Conservation (phyloP, 2,797 vertebrate species). For the Sebastes diploproa region DNA sequence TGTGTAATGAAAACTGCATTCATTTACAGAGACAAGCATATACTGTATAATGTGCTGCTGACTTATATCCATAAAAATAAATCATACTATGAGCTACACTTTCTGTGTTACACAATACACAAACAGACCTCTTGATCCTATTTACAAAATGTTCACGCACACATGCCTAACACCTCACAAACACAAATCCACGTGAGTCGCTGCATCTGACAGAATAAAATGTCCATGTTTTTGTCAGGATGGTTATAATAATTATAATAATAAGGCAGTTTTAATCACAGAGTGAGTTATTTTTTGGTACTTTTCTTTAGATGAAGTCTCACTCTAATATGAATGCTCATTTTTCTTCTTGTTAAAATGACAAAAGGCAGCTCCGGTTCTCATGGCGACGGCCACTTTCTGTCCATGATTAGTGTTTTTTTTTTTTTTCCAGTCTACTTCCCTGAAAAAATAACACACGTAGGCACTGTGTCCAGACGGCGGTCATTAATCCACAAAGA, state of each 20-base stretch:
- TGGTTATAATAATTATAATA: slow-evolving; percentile 47
- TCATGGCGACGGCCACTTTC: slow-evolving; percentile 56
- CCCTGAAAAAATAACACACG: slow-evolving; percentile 32
- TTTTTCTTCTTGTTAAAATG: slow-evolving; percentile 43
- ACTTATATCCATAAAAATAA: slow-evolving; percentile 54
- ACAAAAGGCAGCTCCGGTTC: slow-evolving; percentile 50
- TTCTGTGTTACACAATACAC: slow-evolving; percentile 37
- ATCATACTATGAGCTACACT: slow-evolving; percentile 36
- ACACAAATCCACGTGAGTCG: slow-evolving; percentile 39
- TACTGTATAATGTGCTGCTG: slow-evolving; percentile 34
- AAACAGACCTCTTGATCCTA: slow-evolving; percentile 40
- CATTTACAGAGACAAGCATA: slow-evolving; percentile 44
- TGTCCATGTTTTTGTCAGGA: slow-evolving; percentile 20
- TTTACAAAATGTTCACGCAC: slow-evolving; percentile 66
- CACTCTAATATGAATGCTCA: slow-evolving; percentile 27
- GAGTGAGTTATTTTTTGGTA: neutral
- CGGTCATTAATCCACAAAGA: slow-evolving; percentile 41
- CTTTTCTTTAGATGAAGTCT: slow-evolving; percentile 13
- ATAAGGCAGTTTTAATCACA: slow-evolving; percentile 34
- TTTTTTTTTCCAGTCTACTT: slow-evolving; percentile 32
- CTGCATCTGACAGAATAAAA: slow-evolving; percentile 23
- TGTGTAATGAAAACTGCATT: slow-evolving; percentile 21
- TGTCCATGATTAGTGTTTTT: slow-evolving; percentile 25
- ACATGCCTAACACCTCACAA: slow-evolving; percentile 46
- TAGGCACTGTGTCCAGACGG: slow-evolving; percentile 48